Base-by-base conservation (phyloP, 2,113 vertebrate genomes). In the Pelecanus crispus region DNA sequence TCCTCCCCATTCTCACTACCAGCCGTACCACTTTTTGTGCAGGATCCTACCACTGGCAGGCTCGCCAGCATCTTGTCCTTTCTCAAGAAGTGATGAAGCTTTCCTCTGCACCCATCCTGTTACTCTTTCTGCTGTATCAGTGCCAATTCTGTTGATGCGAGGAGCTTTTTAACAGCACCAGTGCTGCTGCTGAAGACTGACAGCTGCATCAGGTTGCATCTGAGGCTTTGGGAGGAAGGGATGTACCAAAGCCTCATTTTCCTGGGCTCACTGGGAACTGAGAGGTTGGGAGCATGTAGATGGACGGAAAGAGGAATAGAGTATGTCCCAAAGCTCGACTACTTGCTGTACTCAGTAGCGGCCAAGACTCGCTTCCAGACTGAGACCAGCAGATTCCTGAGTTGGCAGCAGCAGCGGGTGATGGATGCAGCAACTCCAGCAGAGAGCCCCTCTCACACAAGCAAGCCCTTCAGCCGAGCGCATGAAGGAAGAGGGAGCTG, bases 101-200 rank as follows among this genome's bases (percentile, higher is more conserved):
- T 86, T 94, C 90, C 81, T 84, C 94, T 36, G 19, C 74, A 78
- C 58, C 52, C 36, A 7, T 86, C 94, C 85, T 3, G 26, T 50
- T 92, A 42, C 52, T 84, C 90, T 72, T 90, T 89, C 78, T 81
- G 86, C 62, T 14, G 0, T 55, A 90, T 86, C 86, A 75, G 80
- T 91, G 80, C 63, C 80, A 65, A 70, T 94, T 87, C 52, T 78
- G n/a, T 73, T 81, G 73, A 93, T 74, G 95, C 49, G 42, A 49
- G 88, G 89, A 92, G 94, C 72, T 91, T 94, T 97, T 97, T 61
- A 87, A 78, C 45, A 73, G 81, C 47, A 92, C 81, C 77, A 52
- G 53, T 68, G 53, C 49, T n/a, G 79, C 93, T 74, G 72, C 73
- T 81, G 89, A 93, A 93, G 94, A 97, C 40, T 58, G 92, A 95